Percentiles rank a stretch among this genome's conserved stretches.
These are phyloP conservation scores for Lasioglossum zephyrum DNA, from an alignment of 2,888 invertebrate genomes.

Conservation along the genomic window DNA sequence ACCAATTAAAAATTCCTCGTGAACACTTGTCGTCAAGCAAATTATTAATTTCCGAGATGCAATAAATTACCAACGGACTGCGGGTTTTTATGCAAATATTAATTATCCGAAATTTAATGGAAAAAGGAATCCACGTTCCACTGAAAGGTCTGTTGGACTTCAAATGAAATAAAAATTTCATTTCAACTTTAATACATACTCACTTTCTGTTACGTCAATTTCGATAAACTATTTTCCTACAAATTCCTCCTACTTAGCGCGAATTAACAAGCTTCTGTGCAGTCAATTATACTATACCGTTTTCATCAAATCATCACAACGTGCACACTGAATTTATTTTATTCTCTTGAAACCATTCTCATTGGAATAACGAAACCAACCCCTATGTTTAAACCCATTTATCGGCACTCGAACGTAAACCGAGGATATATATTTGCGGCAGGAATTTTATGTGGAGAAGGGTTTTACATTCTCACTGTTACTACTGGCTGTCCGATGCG, in stretches of 20 bases:
- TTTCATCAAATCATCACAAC: neutral
- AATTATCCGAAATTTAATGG: too few relatives aligned
- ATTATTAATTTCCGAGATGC: neutral
- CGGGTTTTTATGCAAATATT: neutral
- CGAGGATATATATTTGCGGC: neutral
- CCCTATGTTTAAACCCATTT: neutral
- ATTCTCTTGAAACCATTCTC: too few relatives aligned
- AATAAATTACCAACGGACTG: neutral
- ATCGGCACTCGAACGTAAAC: neutral
- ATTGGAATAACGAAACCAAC: neutral
- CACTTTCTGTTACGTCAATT: too few relatives aligned
- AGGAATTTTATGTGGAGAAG: neutral
- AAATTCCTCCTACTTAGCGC: too few relatives aligned
- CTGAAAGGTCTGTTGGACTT: neutral
- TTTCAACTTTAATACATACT: too few relatives aligned
- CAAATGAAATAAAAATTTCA: neutral
- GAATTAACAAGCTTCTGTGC: too few relatives aligned
- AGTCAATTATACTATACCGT: neutral
- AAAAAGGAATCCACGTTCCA: neutral
- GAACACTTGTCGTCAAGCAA: neutral
- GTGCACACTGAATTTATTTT: neutral
- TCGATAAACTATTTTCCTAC: too few relatives aligned
- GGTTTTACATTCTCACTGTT: neutral
- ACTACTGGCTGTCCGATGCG: slow-evolving; percentile 25
- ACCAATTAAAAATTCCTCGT: neutral